phyloP scores from a whole-genome alignment of 2,797 vertebrate species.

The Notoglanidium macrostoma region DNA sequence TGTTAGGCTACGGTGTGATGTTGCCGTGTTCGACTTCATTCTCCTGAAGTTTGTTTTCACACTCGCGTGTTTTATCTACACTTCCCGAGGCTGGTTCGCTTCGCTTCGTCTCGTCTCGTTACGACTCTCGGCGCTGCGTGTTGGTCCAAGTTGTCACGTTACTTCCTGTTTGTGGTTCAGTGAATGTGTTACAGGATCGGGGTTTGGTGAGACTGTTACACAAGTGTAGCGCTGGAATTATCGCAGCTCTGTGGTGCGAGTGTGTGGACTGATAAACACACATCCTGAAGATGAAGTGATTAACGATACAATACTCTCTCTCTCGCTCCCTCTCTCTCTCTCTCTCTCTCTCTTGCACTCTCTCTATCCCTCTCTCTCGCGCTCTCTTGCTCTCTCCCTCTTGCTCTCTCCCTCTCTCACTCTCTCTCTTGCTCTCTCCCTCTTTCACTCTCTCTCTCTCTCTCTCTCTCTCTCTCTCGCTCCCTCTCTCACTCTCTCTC shows the following conservation, averaged over 20 bases:
- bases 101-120: not conserved
- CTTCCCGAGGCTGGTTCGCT: not conserved
- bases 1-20: not conserved
- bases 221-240: not conserved
- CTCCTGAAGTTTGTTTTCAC: not conserved
- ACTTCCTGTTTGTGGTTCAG: constrained; percentile 4
- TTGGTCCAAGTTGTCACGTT: not conserved
- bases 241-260: not conserved
- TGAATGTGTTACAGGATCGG: not conserved
- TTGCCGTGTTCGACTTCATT: too few relatives aligned
- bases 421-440: not conserved
- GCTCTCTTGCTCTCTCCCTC: not conserved
- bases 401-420: not conserved
- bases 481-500: not conserved
- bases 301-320: not conserved
- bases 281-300: not conserved
- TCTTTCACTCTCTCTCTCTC: not conserved
- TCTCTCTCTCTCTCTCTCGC: not conserved
- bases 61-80: too few relatives aligned
- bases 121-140: not conserved
- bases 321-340: not conserved
- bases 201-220: not conserved
- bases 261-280: not conserved
- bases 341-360: not conserved
- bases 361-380: not conserved